These are phyloP conservation scores for Neotoxoptera formosana DNA, from an alignment of 1,140 invertebrate species.

Conservation along the genomic window DNA sequence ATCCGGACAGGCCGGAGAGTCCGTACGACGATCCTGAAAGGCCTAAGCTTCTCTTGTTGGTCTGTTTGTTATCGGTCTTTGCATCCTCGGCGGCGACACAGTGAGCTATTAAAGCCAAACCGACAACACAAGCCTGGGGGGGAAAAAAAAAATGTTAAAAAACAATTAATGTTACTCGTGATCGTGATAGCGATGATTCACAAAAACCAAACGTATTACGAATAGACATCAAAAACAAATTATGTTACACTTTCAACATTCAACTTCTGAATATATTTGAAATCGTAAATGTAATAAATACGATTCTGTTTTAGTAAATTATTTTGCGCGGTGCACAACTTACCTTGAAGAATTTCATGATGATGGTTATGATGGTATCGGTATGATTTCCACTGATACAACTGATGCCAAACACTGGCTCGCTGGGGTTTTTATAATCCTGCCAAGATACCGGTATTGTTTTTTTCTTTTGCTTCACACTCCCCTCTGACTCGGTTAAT, in stretches of 20 bases:
- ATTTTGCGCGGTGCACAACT: neutral
- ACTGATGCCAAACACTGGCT: slow-evolving; percentile 38
- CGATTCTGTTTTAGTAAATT: neutral
- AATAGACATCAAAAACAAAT: neutral
- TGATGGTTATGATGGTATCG: slow-evolving; percentile 11
- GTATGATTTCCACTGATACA: slow-evolving; percentile 5
- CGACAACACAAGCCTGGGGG: slow-evolving; percentile 45
- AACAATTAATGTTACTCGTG: neutral
- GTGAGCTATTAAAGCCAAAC: slow-evolving; percentile 49
- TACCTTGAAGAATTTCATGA: slow-evolving; percentile 54
- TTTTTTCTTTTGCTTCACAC: neutral
- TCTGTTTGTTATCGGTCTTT: slow-evolving; percentile 44
- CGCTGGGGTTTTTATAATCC: slow-evolving; percentile 49
- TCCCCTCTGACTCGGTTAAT: slow-evolving; percentile 20
- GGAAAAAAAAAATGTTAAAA: neutral
- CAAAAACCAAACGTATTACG: neutral
- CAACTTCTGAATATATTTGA: neutral
- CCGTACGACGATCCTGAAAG: neutral
- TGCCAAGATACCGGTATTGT: slow-evolving; percentile 32
- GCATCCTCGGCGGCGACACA: slow-evolving; percentile 30
- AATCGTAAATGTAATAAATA: neutral
- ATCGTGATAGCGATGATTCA: neutral
- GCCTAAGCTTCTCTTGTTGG: slow-evolving; percentile 29
- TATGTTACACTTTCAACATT: neutral
- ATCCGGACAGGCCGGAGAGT: neutral